Conservation (phyloP, 2,797 vertebrate species). For the Platyrinchus mystaceus region DNA sequence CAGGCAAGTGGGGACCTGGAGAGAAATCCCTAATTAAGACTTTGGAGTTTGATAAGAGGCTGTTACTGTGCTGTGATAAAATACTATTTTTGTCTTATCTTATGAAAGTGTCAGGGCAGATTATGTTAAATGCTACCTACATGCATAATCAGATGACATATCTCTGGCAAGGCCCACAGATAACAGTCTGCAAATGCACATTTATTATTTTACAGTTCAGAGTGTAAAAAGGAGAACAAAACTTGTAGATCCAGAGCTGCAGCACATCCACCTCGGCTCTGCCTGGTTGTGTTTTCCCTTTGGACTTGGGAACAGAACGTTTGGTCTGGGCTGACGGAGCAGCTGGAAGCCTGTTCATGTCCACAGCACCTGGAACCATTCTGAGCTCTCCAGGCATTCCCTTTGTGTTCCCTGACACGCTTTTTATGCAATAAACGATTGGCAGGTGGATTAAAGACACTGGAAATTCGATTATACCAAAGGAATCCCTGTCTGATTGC, state of each 20-base stretch:
- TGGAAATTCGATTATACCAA: background rate
- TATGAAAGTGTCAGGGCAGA: background rate
- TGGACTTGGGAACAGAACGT: background rate
- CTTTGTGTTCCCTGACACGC: background rate
- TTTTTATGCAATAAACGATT: background rate
- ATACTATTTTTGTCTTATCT: slow-evolving; percentile 13
- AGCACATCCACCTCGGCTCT: background rate
- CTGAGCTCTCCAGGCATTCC: background rate
- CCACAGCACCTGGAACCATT: background rate
- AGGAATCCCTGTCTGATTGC: background rate
- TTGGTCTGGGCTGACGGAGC: background rate
- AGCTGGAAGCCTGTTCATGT: background rate
- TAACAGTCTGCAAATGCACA: slow-evolving; percentile 5
- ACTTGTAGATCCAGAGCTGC: background rate
- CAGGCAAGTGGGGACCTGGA: slow-evolving; percentile 35
- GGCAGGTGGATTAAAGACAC: background rate
- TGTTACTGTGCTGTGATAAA: background rate
- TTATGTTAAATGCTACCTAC: slow-evolving; percentile 1
- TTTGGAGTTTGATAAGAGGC: slow-evolving; percentile 39
- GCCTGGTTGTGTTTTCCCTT: background rate
- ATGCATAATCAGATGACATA: slow-evolving; percentile 10
- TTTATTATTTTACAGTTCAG: slow-evolving; percentile 16
- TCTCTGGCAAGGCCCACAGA: slow-evolving; percentile 28
- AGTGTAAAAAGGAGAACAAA: background rate
- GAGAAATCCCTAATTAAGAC: slow-evolving; percentile 65